Conservation (phyloP, 2,797 vertebrate species). For the Tokudaia tokunoshimensis region DNA sequence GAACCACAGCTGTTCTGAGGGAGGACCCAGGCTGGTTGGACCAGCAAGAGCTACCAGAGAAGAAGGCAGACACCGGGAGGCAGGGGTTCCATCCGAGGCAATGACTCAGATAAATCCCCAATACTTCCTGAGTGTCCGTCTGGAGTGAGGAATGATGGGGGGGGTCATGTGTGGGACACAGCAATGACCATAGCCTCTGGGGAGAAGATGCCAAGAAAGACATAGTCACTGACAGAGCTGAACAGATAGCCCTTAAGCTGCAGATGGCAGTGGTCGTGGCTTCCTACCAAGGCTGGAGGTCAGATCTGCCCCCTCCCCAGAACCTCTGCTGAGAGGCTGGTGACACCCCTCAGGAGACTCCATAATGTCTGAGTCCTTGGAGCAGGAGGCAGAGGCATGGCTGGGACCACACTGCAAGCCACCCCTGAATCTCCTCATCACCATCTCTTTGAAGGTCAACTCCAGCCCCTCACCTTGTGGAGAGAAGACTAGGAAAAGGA, state of each 20-base stretch:
- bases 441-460: background rate
- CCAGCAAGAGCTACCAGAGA: background rate
- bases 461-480: background rate
- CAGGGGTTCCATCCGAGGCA: background rate
- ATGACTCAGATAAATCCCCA: background rate
- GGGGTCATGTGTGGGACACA: background rate
- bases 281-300: background rate
- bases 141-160: background rate
- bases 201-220: constrained; percentile 55
- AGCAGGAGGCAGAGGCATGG: background rate
- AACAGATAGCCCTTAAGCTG: background rate
- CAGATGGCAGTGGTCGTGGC: background rate
- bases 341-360: background rate
- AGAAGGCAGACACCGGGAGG: background rate
- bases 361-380: background rate
- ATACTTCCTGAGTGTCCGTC: background rate
- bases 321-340: background rate
- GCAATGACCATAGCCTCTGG: constrained; percentile 1
- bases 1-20: background rate
- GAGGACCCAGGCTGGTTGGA: background rate
- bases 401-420: background rate
- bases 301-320: background rate
- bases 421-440: background rate
- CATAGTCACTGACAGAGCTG: background rate
- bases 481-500: background rate